A percentile compares a stretch with the other conserved stretches of the same genome.
phyloP scores from a whole-genome alignment of 2,113 vertebrate genomes.

The Cettia cetti region DNA sequence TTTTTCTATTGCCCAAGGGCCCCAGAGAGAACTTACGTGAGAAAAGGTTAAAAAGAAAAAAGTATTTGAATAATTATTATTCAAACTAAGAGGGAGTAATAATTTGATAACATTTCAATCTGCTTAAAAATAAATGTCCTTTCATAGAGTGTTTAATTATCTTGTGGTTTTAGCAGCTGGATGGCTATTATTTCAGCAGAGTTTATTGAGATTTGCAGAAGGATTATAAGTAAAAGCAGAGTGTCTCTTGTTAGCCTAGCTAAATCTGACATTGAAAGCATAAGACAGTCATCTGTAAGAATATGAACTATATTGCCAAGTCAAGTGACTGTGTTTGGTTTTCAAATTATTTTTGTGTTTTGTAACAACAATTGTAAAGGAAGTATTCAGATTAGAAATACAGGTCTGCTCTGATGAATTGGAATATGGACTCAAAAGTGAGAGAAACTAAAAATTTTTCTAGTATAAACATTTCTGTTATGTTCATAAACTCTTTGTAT shows the following conservation, averaged over 20 bases:
- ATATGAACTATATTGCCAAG: background rate
- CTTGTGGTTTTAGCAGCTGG: slow-evolving; percentile 6
- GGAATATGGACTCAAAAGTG: background rate
- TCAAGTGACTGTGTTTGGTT: background rate
- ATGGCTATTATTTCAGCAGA: slow-evolving; percentile 23
- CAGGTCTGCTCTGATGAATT: background rate
- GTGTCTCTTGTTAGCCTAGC: background rate
- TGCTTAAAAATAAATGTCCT: slow-evolving; percentile 3
- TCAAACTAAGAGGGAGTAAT: background rate
- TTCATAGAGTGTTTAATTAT: slow-evolving; percentile 33
- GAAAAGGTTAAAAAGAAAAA: slow-evolving; percentile 12
- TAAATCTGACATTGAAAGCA: background rate
- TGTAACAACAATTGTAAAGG: background rate
- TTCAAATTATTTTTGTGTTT: background rate
- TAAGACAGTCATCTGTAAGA: background rate
- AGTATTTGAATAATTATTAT: slow-evolving; percentile 23
- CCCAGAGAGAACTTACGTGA: background rate
- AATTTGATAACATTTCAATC: slow-evolving; percentile 32
- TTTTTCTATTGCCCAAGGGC: background rate
- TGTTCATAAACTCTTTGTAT: background rate
- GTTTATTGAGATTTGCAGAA: slow-evolving; percentile 15
- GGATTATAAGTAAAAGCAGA: background rate
- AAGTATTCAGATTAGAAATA: background rate
- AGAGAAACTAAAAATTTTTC: background rate
- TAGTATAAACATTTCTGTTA: background rate